Percentiles rank a stretch among this genome's conserved stretches.
phyloP scores from a whole-genome alignment of 2,113 vertebrate species.

The Upupa epops region DNA sequence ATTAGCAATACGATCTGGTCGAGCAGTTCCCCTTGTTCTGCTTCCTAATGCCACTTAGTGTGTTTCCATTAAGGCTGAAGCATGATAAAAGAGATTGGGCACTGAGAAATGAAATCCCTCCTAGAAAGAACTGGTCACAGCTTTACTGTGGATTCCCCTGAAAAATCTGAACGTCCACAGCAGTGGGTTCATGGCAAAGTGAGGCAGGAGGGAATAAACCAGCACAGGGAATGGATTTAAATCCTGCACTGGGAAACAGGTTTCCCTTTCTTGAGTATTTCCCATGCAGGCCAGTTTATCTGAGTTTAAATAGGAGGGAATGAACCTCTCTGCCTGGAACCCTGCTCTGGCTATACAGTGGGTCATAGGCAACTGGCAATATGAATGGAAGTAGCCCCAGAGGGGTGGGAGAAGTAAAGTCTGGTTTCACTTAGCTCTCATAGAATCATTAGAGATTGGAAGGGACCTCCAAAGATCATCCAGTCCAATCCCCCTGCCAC shows the following conservation, averaged over 20 bases:
- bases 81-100: neutral
- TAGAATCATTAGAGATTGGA: too few relatives aligned
- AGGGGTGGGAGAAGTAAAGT: neutral
- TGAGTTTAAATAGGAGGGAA: neutral
- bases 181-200: neutral
- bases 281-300: neutral
- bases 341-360: neutral
- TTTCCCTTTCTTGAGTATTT: neutral
- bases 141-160: neutral
- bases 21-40: neutral
- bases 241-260: neutral
- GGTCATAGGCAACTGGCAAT: neutral
- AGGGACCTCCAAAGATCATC: too few relatives aligned
- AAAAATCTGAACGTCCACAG: neutral
- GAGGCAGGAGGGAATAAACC: neutral
- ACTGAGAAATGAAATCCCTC: neutral
- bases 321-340: neutral
- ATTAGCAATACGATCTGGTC: conserved; percentile 16
- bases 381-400: neutral
- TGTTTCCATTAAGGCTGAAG: conserved; percentile 29
- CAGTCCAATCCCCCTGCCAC: too few relatives aligned
- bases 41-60: conserved; percentile 40
- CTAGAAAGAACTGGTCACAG: neutral
- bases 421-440: too few relatives aligned
- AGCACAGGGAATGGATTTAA: neutral